Percentiles rank a stretch among this genome's conserved stretches.
phyloP scores from a whole-genome alignment of 2,113 vertebrate genomes.

The Okapia johnstoni region DNA sequence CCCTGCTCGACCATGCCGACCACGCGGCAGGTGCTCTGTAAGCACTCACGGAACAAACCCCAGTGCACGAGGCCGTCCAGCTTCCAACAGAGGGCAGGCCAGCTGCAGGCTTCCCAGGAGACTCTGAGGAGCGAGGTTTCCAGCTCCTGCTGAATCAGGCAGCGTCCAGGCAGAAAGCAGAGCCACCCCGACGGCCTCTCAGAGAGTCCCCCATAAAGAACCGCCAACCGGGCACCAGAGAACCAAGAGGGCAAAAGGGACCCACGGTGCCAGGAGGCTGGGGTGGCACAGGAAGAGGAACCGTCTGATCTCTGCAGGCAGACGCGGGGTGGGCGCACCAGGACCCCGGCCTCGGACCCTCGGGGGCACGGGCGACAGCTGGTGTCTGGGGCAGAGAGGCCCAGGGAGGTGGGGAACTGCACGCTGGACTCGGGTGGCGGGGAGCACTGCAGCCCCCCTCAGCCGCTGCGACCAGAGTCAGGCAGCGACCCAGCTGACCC shows the following conservation, averaged over 20 bases:
- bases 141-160: not conserved
- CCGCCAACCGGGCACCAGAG: too few species aligned
- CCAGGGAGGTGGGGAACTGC: fast-evolving
- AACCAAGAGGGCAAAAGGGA: not conserved
- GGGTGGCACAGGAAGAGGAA: fast-evolving
- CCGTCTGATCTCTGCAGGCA: fast-evolving
- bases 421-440: fast-evolving
- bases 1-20: not conserved
- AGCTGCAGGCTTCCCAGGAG: not conserved
- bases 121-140: not conserved
- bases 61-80: fast-evolving
- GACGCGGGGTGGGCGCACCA: fast-evolving
- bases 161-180: not conserved
- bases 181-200: not conserved
- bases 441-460: not conserved
- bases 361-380: fast-evolving
- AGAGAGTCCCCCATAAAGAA: not conserved
- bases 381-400: not conserved
- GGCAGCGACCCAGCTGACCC: not conserved
- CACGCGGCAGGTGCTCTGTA: not conserved
- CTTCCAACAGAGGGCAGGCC: not conserved
- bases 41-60: not conserved
- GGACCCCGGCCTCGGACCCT: not conserved
- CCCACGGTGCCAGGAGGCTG: not conserved
- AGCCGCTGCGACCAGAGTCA: not conserved